Base-by-base conservation (phyloP, 2,888 invertebrate species). In the Ichneumoninae sp. region DNA sequence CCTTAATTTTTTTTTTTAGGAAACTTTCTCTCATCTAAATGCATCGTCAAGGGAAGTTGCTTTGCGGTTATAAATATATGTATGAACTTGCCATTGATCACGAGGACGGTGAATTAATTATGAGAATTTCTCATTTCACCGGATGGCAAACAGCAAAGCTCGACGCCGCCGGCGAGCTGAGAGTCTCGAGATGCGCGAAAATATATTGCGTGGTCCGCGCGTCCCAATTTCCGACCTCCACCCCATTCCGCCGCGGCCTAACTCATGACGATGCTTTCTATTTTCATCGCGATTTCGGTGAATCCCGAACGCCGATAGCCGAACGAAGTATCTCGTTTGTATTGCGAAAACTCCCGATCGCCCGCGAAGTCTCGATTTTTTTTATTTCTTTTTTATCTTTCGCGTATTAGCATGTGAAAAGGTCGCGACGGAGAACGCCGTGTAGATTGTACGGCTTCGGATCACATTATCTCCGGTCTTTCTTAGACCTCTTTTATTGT, bases 171-270 rank as follows among this genome's bases (percentile, higher is more conserved):
- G 16, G 5, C 36, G 26, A 47, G 66, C 74, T 74, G 60, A 6
- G 40, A 40, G 62, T 68, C 71, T 72, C 74, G 80, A 82, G 84
- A 86, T 86, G 86, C 85, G 82, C 85, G 82, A 89, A 88, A 89
- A 89, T 90, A 88, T 62, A 89, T 89, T 88, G 82, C 87, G 78
- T 88, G 85, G 83, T 85, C 77, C 72, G 60, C 69, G 85, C 82
- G 89, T 85, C 85, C 88, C 87, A 89, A 86, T 89, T 89, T 81
- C 81, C 86, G 83, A 81, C 83, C 87, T 86, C 86, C 87, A 83
- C 86, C 86, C 76, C 86, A 86, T 88, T 86, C 83, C 50, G 36
- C 40, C 60, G 57, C 65, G 52, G 76, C 57, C 70, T 50, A 33
- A 62, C 79, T 70, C 65, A 57, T 83, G 79, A 83, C 83, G 79